Percentiles rank a stretch among this genome's conserved stretches.
Conservation (phyloP, 1,140 invertebrate genomes). For the Lepidotrigona ventralis region DNA sequence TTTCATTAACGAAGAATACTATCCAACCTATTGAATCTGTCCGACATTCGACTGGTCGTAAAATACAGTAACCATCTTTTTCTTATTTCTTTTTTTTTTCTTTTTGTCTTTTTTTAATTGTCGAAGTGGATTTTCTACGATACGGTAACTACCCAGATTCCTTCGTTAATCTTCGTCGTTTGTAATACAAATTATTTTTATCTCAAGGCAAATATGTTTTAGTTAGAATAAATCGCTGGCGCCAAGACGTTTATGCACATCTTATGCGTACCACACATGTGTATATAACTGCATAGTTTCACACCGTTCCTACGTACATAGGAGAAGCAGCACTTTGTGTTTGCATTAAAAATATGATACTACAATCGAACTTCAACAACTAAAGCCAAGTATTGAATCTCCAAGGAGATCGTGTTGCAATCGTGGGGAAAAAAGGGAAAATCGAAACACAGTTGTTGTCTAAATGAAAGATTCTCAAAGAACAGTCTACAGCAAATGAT, state of each 20-base stretch:
- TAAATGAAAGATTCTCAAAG: too few relatives aligned
- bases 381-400: neutral
- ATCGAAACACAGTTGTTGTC: neutral
- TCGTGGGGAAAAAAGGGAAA: neutral
- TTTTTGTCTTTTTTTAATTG: too few relatives aligned
- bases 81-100: neutral
- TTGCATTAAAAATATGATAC: conserved; percentile 19
- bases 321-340: conserved; percentile 44
- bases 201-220: conserved; percentile 64
- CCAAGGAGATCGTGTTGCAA: neutral
- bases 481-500: neutral
- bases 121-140: neutral
- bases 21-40: neutral
- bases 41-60: neutral
- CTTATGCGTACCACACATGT: conserved; percentile 8
- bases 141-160: conserved; percentile 15
- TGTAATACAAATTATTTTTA: conserved; percentile 48
- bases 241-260: conserved; percentile 19
- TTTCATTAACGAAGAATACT: conserved; percentile 8
- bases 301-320: conserved; percentile 25
- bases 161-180: conserved; percentile 11
- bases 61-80: neutral
- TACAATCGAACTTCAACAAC: neutral
- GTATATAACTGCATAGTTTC: conserved; percentile 16
- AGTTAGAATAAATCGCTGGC: conserved; percentile 48